Conservation (phyloP, 2,113 vertebrate species). For the Coptodon rendalli region DNA sequence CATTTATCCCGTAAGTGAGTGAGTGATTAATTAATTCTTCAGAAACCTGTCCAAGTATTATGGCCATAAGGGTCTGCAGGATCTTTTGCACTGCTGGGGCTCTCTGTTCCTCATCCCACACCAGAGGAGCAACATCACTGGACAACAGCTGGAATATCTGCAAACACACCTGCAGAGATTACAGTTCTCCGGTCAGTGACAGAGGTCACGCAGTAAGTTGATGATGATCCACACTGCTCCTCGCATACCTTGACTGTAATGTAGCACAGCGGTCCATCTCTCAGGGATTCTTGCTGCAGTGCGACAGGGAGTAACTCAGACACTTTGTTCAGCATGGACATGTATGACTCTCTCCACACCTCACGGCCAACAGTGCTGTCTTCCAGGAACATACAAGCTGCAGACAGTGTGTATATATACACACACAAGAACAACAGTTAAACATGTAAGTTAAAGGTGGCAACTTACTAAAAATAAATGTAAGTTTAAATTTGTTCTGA, state of each 20-base stretch:
- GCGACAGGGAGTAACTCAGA: conserved; percentile 58
- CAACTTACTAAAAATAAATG: background rate
- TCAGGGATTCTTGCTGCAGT: conserved; percentile 48
- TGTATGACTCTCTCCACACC: conserved; percentile 60
- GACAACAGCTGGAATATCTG: conserved; percentile 80
- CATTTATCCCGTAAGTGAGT: background rate
- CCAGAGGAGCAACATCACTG: conserved; percentile 60
- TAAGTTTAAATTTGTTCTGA: conserved; percentile 12
- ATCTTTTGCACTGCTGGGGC: conserved; percentile 60
- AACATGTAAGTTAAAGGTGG: background rate
- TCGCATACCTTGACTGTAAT: conserved; percentile 75
- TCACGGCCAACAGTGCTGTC: conserved; percentile 72
- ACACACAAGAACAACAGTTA: background rate
- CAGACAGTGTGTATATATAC: background rate
- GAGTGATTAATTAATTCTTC: background rate
- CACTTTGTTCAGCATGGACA: conserved; percentile 59
- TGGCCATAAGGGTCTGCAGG: conserved; percentile 74
- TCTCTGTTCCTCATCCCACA: conserved; percentile 50
- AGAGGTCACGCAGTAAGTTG: background rate
- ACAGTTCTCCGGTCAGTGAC: background rate
- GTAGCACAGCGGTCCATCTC: conserved; percentile 59
- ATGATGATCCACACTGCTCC: background rate
- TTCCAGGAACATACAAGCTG: conserved; percentile 83
- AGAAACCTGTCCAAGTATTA: conserved; percentile 73
- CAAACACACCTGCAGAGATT: conserved; percentile 76